Conservation (phyloP, 2,888 invertebrate species). For the Morpho deidamia region DNA sequence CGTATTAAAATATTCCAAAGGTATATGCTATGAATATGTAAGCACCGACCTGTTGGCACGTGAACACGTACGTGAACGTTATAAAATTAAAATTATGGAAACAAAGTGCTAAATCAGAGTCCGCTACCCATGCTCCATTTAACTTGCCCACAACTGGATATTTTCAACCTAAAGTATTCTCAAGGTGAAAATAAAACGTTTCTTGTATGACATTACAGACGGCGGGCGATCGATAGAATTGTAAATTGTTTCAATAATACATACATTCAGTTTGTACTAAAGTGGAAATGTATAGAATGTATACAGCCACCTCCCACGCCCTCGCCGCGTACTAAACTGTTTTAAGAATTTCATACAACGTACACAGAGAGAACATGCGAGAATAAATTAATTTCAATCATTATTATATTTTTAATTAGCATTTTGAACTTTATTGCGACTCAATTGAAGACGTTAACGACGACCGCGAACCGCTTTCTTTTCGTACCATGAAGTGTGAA, state of each 20-base stretch:
- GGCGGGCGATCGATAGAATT: slow-evolving; percentile 60
- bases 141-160: slow-evolving; percentile 36
- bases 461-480: too few species aligned
- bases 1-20: too few species aligned
- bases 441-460: too few species aligned
- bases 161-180: slow-evolving; percentile 47
- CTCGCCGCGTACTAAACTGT: slow-evolving; percentile 15
- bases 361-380: slow-evolving; percentile 4
- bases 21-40: too few species aligned
- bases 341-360: slow-evolving; percentile 13
- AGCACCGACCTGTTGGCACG: background rate
- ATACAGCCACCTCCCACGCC: slow-evolving; percentile 26
- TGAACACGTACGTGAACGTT: background rate
- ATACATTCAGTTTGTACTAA: slow-evolving; percentile 34
- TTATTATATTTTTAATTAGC: background rate
- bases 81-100: slow-evolving; percentile 11
- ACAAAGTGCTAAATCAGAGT: slow-evolving; percentile 21
- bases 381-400: slow-evolving; percentile 14
- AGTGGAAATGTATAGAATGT: slow-evolving; percentile 17
- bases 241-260: slow-evolving; percentile 57
- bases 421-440: too few species aligned
- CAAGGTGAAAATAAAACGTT: slow-evolving; percentile 63
- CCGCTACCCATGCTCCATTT: slow-evolving; percentile 27
- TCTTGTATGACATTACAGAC: slow-evolving; percentile 54
- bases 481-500: too few species aligned